phyloP scores from a whole-genome alignment of 2,797 vertebrate species.

The Smutsia gigantea region DNA sequence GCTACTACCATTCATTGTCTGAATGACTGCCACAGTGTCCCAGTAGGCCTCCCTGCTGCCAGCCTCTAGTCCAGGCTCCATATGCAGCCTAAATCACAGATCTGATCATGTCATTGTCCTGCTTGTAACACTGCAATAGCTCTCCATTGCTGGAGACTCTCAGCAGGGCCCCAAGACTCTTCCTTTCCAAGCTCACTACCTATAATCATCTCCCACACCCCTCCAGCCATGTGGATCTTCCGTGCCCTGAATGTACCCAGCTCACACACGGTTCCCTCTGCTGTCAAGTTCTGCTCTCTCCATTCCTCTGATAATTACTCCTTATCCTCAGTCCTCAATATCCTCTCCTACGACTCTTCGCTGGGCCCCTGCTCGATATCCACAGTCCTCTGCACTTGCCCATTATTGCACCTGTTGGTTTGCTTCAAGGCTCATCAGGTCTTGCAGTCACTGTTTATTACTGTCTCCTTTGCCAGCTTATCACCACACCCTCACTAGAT shows the following conservation, averaged over 20 bases:
- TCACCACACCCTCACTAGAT: slow-evolving; percentile 3
- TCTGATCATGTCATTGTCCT: neutral
- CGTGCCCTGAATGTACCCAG: neutral
- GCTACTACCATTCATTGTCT: neutral
- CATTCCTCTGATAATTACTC: neutral
- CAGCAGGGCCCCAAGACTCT: neutral
- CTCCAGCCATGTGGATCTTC: neutral
- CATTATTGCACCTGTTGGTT: neutral
- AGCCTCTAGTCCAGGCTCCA: neutral
- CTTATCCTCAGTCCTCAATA: neutral
- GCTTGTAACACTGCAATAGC: neutral
- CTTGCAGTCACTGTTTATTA: neutral
- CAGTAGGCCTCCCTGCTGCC: neutral
- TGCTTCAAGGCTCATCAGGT: neutral
- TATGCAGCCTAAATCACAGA: neutral
- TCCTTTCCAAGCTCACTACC: neutral
- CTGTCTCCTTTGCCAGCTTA: neutral
- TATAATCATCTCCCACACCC: neutral
- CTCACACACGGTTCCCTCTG: neutral
- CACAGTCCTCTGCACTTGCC: neutral
- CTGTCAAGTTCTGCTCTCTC: neutral
- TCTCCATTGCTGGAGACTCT: neutral
- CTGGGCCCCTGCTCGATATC: neutral
- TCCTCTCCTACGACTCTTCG: neutral
- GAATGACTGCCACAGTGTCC: neutral